A percentile compares a stretch with the other conserved stretches of the same genome.
Conservation (phyloP, 2,113 vertebrate species). For the Nibea coibor region DNA sequence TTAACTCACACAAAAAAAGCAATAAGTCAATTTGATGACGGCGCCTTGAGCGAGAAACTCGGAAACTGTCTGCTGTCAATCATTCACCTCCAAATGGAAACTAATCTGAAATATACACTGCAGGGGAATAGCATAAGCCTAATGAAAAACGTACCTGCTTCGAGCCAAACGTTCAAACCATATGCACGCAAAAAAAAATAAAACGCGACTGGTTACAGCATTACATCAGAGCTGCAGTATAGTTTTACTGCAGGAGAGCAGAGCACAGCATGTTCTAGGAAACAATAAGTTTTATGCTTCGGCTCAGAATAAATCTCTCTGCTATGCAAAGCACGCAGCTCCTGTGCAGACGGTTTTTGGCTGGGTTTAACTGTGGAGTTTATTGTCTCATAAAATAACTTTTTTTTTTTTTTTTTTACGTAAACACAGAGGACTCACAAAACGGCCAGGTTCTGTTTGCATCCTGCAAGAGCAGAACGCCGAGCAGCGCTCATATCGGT, state of each 20-base stretch:
- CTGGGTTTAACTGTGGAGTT: constrained; percentile 27
- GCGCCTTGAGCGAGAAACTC: constrained; percentile 20
- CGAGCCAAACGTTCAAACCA: constrained; percentile 43
- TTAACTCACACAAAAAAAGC: constrained; percentile 28
- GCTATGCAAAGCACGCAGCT: constrained; percentile 45
- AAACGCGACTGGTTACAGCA: constrained; percentile 32
- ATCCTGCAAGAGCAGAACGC: not conserved
- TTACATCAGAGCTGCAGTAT: constrained; percentile 20
- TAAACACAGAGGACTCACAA: constrained; percentile 4
- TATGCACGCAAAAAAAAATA: constrained; percentile 12
- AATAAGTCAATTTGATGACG: constrained; percentile 27
- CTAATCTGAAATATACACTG: constrained; percentile 48
- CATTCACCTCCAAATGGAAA: constrained; percentile 33
- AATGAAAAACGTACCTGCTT: constrained; percentile 42
- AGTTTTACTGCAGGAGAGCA: constrained; percentile 38
- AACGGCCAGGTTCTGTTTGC: constrained; percentile 13
- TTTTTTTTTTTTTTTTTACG: not conserved
- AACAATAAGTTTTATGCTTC: constrained; percentile 45
- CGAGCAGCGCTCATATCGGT: not conserved
- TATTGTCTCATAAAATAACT: constrained; percentile 44
- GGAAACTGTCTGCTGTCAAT: constrained; percentile 32
- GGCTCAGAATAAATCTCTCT: constrained; percentile 50
- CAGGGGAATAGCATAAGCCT: constrained; percentile 39
- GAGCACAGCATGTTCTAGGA: constrained; percentile 40
- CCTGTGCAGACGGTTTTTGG: constrained; percentile 38